phyloP scores from a whole-genome alignment of 1,140 invertebrate species.

The Subanguina moxae region DNA sequence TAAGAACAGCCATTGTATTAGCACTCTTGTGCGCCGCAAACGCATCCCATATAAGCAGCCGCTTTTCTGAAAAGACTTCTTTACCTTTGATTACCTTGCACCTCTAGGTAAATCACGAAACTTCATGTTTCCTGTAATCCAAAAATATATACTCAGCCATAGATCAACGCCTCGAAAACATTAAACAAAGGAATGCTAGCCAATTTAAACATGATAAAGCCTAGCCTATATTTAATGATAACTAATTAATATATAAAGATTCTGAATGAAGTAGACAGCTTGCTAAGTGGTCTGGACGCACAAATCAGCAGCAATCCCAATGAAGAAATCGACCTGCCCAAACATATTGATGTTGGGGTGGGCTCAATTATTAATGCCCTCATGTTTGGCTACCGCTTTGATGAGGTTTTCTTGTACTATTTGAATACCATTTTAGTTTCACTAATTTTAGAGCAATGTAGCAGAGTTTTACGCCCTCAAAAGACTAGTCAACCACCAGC shows the following conservation, averaged over 20 bases:
- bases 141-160: no score
- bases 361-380: conserved; percentile 40
- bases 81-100: no score
- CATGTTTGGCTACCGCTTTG: conserved; percentile 39
- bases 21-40: no score
- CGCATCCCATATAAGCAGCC: no score
- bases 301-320: not conserved
- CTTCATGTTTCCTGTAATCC: no score
- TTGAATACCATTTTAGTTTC: not conserved
- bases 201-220: no score
- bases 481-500: not conserved
- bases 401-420: conserved; percentile 5
- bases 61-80: no score
- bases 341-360: conserved; percentile 23
- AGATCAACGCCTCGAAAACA: no score
- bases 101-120: no score
- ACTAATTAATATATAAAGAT: not conserved
- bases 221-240: no score
- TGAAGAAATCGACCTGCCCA: not conserved
- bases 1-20: no score
- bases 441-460: not conserved
- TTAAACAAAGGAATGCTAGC: no score
- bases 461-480: conserved; percentile 2
- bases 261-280: conserved; percentile 7
- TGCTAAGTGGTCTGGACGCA: not conserved